Percentiles rank a stretch among this genome's conserved stretches.
Conservation (phyloP, 92 coral and sea anemone species). For the Diadumene lineata region DNA sequence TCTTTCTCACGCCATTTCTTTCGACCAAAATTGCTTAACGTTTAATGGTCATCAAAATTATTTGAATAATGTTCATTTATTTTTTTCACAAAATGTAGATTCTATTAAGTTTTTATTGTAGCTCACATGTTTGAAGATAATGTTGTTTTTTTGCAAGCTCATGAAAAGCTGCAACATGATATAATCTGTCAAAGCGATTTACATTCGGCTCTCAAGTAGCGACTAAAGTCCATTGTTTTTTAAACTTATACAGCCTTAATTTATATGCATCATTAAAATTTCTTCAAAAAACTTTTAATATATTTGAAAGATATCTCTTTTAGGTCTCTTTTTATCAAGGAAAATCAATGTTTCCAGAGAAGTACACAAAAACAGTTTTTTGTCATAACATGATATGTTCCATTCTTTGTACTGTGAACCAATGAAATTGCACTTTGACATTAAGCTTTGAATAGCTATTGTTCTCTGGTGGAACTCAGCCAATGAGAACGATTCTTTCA, state of each 20-base stretch:
- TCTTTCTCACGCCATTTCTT: too few species aligned
- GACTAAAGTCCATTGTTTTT: constrained; percentile 6
- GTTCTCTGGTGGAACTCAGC: neutral
- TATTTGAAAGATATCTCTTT: too few species aligned
- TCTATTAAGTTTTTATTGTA: too few species aligned
- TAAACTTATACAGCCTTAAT: too few species aligned
- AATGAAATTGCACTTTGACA: constrained; percentile 8
- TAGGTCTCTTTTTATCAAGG: too few species aligned
- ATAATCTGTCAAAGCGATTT: neutral
- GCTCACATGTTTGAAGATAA: neutral
- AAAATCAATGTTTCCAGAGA: too few species aligned
- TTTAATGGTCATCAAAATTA: too few species aligned
- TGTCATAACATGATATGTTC: neutral
- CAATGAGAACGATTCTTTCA: neutral
- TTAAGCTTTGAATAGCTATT: constrained; percentile 7
- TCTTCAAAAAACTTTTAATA: too few species aligned
- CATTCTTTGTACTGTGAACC: constrained; percentile 7
- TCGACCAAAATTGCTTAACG: too few species aligned
- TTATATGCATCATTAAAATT: too few species aligned
- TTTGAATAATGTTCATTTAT: too few species aligned
- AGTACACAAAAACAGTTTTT: neutral
- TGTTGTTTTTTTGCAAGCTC: neutral
- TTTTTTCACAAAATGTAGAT: too few species aligned
- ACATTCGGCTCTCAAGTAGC: neutral
- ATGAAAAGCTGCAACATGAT: neutral